Conservation (phyloP, 1,140 invertebrate species). For the Caenorhabditis briggsae region DNA sequence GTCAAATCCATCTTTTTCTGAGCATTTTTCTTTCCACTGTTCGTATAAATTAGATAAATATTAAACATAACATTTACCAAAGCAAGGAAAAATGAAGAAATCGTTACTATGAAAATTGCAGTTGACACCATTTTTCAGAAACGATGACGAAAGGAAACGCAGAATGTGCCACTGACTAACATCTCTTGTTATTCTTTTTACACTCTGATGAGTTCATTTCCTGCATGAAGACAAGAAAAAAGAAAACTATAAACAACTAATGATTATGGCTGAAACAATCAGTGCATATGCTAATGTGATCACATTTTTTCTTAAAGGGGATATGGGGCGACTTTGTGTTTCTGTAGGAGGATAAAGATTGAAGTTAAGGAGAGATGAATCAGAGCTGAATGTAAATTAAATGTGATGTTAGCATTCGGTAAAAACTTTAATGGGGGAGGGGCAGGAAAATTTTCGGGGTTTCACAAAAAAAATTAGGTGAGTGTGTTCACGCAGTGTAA, state of each 20-base stretch:
- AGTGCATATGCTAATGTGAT: too few relatives aligned
- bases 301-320: too few relatives aligned
- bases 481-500: too few relatives aligned
- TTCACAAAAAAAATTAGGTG: too few relatives aligned
- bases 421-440: too few relatives aligned
- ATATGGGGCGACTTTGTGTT: too few relatives aligned
- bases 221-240: neutral
- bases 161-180: neutral
- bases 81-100: neutral
- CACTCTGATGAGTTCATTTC: conserved; percentile 4
- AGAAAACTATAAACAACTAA: neutral
- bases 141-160: neutral
- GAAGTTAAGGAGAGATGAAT: neutral
- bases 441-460: too few relatives aligned
- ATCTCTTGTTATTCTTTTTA: neutral
- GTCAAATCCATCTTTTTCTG: neutral
- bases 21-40: neutral
- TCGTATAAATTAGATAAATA: neutral
- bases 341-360: too few relatives aligned
- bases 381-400: neutral
- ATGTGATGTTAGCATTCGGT: too few relatives aligned
- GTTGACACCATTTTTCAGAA: neutral
- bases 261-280: too few relatives aligned
- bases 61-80: neutral
- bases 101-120: neutral